These are phyloP conservation scores for Perca schrenkii DNA, from an alignment of 2,113 vertebrate genomes.

Conservation along the genomic window DNA sequence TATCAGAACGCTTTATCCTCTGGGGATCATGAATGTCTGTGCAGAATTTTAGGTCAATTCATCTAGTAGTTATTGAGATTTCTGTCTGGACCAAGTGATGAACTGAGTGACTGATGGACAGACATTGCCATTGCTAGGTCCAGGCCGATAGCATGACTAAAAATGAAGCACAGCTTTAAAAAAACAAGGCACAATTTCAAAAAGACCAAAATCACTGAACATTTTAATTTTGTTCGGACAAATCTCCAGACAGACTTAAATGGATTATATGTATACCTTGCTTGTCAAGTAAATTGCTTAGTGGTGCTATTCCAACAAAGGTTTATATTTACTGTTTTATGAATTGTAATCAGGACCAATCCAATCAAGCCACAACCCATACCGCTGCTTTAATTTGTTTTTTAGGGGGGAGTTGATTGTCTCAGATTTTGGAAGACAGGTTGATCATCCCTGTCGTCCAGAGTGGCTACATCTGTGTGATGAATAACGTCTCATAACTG, in stretches of 20 bases:
- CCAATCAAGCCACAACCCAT: conserved; percentile 71
- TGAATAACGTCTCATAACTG: conserved; percentile 66
- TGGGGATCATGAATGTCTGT: not conserved
- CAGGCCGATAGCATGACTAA: not conserved
- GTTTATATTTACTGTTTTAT: conserved; percentile 65
- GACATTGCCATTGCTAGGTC: not conserved
- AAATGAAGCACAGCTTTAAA: not conserved
- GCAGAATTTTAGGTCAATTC: not conserved
- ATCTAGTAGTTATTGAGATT: not conserved
- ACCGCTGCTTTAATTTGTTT: conserved; percentile 58
- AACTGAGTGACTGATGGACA: not conserved
- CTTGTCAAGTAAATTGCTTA: conserved; percentile 55
- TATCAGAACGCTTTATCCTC: not conserved
- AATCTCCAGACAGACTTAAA: conserved; percentile 60
- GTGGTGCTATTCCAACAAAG: conserved; percentile 50
- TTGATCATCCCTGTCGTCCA: conserved; percentile 53
- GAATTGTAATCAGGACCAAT: conserved; percentile 67
- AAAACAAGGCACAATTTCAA: conserved; percentile 3
- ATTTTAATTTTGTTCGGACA: conserved; percentile 52
- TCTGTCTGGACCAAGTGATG: not conserved
- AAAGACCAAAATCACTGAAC: conserved; percentile 15
- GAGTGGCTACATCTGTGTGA: conserved; percentile 78
- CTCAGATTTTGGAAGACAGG: conserved; percentile 51
- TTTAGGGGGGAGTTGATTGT: conserved; percentile 57
- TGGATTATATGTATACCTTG: conserved; percentile 72